These are phyloP conservation scores for Cybosia mesomella DNA, from an alignment of 2,888 invertebrate genomes.

Conservation along the genomic window DNA sequence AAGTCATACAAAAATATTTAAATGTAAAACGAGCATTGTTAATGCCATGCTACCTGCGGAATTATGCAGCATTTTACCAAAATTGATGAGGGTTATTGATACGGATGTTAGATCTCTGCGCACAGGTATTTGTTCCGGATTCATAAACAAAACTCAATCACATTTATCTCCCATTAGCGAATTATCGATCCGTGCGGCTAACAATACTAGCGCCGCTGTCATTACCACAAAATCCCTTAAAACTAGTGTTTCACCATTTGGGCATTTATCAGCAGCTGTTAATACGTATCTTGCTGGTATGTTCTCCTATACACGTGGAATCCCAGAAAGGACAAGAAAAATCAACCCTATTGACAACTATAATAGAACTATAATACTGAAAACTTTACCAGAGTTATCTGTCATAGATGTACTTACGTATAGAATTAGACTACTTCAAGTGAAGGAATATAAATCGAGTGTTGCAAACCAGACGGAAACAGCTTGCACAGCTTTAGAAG, in stretches of 20 bases:
- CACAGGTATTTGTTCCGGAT: slow-evolving; percentile 28
- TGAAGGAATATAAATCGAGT: not conserved
- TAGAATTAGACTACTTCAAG: not conserved
- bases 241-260: not conserved
- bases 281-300: slow-evolving; percentile 43
- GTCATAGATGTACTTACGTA: slow-evolving; percentile 8
- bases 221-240: not conserved
- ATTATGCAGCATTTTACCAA: slow-evolving; percentile 75
- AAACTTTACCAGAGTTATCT: slow-evolving; percentile 34
- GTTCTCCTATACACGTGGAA: slow-evolving; percentile 34
- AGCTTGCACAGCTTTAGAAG: slow-evolving; percentile 51
- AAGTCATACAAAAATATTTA: slow-evolving; percentile 65
- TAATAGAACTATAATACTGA: slow-evolving; percentile 24
- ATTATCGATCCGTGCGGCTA: slow-evolving; percentile 39
- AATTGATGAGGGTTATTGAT: slow-evolving; percentile 64
- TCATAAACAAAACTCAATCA: slow-evolving; percentile 46
- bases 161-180: slow-evolving; percentile 60
- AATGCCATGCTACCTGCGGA: slow-evolving; percentile 78
- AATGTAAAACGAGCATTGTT: slow-evolving; percentile 70
- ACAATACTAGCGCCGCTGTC: not conserved
- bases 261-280: slow-evolving; percentile 34
- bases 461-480: slow-evolving; percentile 5
- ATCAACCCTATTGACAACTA: slow-evolving; percentile 14
- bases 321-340: slow-evolving; percentile 3
- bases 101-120: slow-evolving; percentile 30